These are phyloP conservation scores for Caenorhabditis auriculariae DNA, from an alignment of 2,888 invertebrate species.

Conservation along the genomic window DNA sequence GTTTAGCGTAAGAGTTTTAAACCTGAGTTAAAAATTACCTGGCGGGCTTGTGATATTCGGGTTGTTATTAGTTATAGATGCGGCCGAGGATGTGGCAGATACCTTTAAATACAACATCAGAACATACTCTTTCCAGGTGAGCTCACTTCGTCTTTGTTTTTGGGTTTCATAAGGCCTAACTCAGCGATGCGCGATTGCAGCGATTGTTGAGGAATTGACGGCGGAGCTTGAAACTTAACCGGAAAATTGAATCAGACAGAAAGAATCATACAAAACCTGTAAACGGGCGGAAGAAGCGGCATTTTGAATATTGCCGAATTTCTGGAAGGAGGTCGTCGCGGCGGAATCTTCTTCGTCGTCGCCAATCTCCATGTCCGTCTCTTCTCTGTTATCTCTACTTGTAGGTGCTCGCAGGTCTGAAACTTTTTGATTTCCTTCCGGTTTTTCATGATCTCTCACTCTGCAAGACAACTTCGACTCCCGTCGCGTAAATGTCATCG, in stretches of 20 bases:
- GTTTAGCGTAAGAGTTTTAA: too few relatives aligned
- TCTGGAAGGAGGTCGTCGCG: not conserved
- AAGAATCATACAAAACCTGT: too few relatives aligned
- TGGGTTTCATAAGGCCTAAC: slow-evolving; percentile 20
- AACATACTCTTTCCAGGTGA: not conserved
- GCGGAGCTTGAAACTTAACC: too few relatives aligned
- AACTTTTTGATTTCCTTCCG: not conserved
- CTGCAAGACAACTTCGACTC: slow-evolving; percentile 22
- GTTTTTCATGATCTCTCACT: slow-evolving; percentile 2
- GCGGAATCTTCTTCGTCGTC: slow-evolving; percentile 24
- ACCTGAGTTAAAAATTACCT: too few relatives aligned
- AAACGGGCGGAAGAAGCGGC: not conserved
- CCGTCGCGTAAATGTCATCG: slow-evolving; percentile 39
- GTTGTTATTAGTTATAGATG: too few relatives aligned
- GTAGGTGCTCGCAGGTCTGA: slow-evolving; percentile 1
- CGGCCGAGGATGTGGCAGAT: too few relatives aligned
- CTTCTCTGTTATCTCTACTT: slow-evolving; percentile 15
- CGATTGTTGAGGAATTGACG: slow-evolving; percentile 12
- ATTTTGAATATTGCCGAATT: not conserved
- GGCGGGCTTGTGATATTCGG: too few relatives aligned
- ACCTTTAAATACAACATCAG: too few relatives aligned
- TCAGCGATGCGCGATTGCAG: slow-evolving; percentile 23
- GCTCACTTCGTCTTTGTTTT: slow-evolving; percentile 15
- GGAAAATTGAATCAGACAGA: too few relatives aligned
- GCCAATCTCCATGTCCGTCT: slow-evolving; percentile 24